Conservation (phyloP, 1,140 invertebrate genomes). For the Episyrphus balteatus region DNA sequence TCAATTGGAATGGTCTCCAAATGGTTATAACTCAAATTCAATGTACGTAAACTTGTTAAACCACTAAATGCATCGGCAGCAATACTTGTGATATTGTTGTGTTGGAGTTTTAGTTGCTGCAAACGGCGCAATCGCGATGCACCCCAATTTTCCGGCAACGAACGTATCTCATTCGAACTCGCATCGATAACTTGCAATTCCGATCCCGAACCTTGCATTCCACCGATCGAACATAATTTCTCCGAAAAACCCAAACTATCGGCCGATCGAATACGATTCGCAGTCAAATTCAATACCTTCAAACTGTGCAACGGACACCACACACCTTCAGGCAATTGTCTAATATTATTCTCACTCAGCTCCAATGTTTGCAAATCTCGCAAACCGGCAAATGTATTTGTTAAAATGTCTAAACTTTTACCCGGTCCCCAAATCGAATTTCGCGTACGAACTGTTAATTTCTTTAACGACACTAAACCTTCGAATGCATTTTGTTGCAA, state of each 20-base stretch:
- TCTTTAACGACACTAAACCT: constrained; percentile 56
- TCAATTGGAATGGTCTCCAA: constrained; percentile 57
- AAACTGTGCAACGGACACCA: constrained; percentile 61
- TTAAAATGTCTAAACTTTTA: constrained; percentile 49
- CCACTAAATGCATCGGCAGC: constrained; percentile 54
- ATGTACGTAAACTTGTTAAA: constrained; percentile 52
- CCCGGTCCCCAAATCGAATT: constrained; percentile 55
- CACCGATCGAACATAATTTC: constrained; percentile 23
- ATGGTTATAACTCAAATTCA: constrained; percentile 69
- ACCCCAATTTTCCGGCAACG: constrained; percentile 53
- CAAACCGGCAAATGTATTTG: constrained; percentile 51
- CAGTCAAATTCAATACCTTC: constrained; percentile 62
- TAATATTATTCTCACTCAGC: constrained; percentile 60
- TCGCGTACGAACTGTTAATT: constrained; percentile 52
- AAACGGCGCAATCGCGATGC: constrained; percentile 53
- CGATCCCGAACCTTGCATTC: constrained; percentile 31
- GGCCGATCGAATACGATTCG: constrained; percentile 57
- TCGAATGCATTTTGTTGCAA: constrained; percentile 58
- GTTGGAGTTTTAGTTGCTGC: constrained; percentile 59
- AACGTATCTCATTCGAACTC: constrained; percentile 57
- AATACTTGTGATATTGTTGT: constrained; percentile 61
- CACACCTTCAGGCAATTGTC: constrained; percentile 54
- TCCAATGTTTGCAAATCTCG: constrained; percentile 58
- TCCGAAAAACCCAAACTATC: constrained; percentile 53
- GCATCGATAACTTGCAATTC: constrained; percentile 58